phyloP scores from a whole-genome alignment of 1,140 invertebrate genomes.

The Drosophila bocki region DNA sequence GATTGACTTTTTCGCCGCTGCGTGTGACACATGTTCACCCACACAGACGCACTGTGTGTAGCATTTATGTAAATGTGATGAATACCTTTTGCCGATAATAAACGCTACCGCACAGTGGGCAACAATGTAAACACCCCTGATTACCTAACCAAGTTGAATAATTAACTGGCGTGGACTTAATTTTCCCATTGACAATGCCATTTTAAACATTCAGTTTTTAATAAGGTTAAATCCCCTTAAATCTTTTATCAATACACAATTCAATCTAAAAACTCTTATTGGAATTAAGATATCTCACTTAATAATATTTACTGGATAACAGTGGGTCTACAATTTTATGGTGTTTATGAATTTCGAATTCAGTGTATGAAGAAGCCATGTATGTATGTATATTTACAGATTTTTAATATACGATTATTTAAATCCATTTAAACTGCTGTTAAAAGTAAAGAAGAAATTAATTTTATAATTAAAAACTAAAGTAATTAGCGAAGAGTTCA shows the following conservation, averaged over 20 bases:
- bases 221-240: too few relatives aligned
- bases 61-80: slow-evolving; percentile 42
- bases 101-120: slow-evolving; percentile 25
- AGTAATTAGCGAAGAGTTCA: background rate
- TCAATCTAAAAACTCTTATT: background rate
- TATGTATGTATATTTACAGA: too few relatives aligned
- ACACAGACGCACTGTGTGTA: slow-evolving; percentile 28
- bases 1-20: slow-evolving; percentile 66
- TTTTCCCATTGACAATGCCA: too few relatives aligned
- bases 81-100: slow-evolving; percentile 46
- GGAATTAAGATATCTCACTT: background rate
- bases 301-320: background rate
- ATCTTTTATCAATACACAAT: background rate
- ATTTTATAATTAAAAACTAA: background rate
- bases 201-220: too few relatives aligned
- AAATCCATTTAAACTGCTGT: background rate
- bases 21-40: slow-evolving; percentile 62
- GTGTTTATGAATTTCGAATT: too few relatives aligned
- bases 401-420: too few relatives aligned
- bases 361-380: too few relatives aligned
- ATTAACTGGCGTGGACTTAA: background rate
- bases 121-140: too few relatives aligned
- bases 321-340: too few relatives aligned
- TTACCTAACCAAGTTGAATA: slow-evolving; percentile 14
- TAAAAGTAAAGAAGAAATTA: background rate